These are phyloP conservation scores for Bradysia coprophila DNA, from an alignment of 1,140 invertebrate species.

Conservation along the genomic window DNA sequence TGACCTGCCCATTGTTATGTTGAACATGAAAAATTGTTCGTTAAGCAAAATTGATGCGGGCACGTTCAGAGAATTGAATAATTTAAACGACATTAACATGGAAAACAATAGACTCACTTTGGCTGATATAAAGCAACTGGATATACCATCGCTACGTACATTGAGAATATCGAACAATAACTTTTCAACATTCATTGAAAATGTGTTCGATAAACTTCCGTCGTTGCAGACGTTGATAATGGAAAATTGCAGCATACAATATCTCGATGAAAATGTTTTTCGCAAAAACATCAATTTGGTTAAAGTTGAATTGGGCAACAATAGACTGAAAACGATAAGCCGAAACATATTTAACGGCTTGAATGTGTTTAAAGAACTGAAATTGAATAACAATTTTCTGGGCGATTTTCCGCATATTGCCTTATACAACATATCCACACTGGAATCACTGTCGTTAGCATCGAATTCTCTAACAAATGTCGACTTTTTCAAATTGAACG, in stretches of 20 bases:
- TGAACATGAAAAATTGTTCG: slow-evolving; percentile 29
- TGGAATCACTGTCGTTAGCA: slow-evolving; percentile 53
- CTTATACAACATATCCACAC: slow-evolving; percentile 45
- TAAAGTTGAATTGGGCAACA: slow-evolving; percentile 49
- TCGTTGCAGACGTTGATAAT: slow-evolving; percentile 50
- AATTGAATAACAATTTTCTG: slow-evolving; percentile 51
- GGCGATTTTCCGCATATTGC: slow-evolving; percentile 56
- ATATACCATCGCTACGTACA: slow-evolving; percentile 48
- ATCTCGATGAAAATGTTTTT: slow-evolving; percentile 48
- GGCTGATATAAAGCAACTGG: slow-evolving; percentile 40
- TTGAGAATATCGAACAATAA: slow-evolving; percentile 59
- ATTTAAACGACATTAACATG: slow-evolving; percentile 48
- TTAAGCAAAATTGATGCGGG: slow-evolving; percentile 36
- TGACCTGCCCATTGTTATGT: slow-evolving; percentile 33
- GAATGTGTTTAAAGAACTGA: slow-evolving; percentile 53
- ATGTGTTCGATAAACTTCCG: slow-evolving; percentile 49
- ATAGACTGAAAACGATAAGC: slow-evolving; percentile 40
- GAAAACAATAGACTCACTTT: slow-evolving; percentile 51
- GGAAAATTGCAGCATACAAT: slow-evolving; percentile 43
- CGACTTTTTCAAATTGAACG: slow-evolving; percentile 56
- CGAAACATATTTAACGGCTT: slow-evolving; percentile 46
- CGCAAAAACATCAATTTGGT: slow-evolving; percentile 52
- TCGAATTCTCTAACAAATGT: slow-evolving; percentile 49
- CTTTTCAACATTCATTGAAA: slow-evolving; percentile 44
- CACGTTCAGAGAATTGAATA: slow-evolving; percentile 40